These are phyloP conservation scores for Uloborus plumipes DNA, from an alignment of 2,888 invertebrate species.

Conservation along the genomic window DNA sequence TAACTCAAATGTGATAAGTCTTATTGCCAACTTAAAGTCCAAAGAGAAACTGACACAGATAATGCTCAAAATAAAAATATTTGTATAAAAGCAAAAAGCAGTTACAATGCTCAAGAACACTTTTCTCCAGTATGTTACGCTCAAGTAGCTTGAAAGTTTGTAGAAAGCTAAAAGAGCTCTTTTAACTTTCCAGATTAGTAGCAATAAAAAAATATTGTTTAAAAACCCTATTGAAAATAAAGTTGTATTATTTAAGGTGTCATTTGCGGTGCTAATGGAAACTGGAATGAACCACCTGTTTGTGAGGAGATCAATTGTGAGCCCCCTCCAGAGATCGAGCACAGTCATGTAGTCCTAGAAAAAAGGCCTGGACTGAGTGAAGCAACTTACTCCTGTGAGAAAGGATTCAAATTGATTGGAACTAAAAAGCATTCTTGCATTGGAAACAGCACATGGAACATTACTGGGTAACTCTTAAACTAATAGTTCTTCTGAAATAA, in stretches of 20 bases:
- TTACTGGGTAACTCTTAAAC: conserved; percentile 32
- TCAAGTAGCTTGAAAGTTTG: too few species aligned
- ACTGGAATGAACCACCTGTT: conserved; percentile 28
- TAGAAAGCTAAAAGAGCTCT: too few species aligned
- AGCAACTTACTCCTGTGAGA: conserved; percentile 63
- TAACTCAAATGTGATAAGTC: too few species aligned
- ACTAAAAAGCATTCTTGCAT: conserved; percentile 33
- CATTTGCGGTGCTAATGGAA: conserved; percentile 25
- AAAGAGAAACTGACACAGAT: too few species aligned
- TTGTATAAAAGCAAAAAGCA: too few species aligned
- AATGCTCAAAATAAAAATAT: too few species aligned
- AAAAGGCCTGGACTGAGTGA: conserved; percentile 60
- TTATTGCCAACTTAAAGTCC: too few species aligned
- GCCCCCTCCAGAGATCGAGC: conserved; percentile 55
- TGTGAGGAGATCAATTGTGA: conserved; percentile 58
- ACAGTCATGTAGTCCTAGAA: conserved; percentile 57
- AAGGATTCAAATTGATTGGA: conserved; percentile 64
- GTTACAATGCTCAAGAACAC: too few species aligned
- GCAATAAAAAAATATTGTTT: too few species aligned
- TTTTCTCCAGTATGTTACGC: too few species aligned
- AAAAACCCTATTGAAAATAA: too few species aligned
- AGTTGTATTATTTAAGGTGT: conserved; percentile 13
- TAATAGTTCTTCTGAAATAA: not conserved
- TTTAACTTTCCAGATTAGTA: too few species aligned
- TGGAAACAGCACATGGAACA: conserved; percentile 48